These are phyloP conservation scores for Brachylomia viminalis DNA, from an alignment of 2,888 invertebrate species.

Conservation along the genomic window DNA sequence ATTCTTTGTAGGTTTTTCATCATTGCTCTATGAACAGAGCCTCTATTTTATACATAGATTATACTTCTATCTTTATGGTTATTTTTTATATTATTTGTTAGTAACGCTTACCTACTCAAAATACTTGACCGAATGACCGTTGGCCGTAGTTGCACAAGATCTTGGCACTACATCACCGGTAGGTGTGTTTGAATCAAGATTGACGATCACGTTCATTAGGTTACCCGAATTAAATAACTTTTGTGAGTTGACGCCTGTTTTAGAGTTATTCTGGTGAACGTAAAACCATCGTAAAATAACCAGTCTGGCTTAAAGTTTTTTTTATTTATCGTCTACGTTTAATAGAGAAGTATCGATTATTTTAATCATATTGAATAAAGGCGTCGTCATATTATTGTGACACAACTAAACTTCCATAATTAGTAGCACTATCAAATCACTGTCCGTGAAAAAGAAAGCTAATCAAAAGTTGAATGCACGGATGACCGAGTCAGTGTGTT, in stretches of 20 bases:
- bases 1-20: neutral
- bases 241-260: conserved; percentile 33
- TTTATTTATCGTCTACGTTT: neutral
- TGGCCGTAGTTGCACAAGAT: conserved; percentile 57
- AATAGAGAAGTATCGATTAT: neutral
- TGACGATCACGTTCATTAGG: conserved; percentile 43
- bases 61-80: neutral
- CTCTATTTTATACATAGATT: neutral
- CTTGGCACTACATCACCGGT: conserved; percentile 60
- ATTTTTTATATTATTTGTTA: neutral
- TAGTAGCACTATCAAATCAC: conserved; percentile 76
- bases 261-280: conserved; percentile 56
- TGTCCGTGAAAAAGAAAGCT: conserved; percentile 89
- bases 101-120: conserved; percentile 33
- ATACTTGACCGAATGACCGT: conserved; percentile 63
- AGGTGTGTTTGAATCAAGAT: conserved; percentile 52
- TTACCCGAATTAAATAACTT: conserved; percentile 59
- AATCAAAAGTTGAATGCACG: conserved; percentile 91
- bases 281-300: conserved; percentile 38
- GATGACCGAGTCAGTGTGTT: conserved; percentile 91
- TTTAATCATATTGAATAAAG: conserved; percentile 10
- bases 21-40: neutral
- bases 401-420: conserved; percentile 58
- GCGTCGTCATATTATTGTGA: conserved; percentile 26
- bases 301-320: conserved; percentile 19